These are phyloP conservation scores for Hermaeophaga mercurialis DNA, from an alignment of 2,888 invertebrate species.

Conservation along the genomic window DNA sequence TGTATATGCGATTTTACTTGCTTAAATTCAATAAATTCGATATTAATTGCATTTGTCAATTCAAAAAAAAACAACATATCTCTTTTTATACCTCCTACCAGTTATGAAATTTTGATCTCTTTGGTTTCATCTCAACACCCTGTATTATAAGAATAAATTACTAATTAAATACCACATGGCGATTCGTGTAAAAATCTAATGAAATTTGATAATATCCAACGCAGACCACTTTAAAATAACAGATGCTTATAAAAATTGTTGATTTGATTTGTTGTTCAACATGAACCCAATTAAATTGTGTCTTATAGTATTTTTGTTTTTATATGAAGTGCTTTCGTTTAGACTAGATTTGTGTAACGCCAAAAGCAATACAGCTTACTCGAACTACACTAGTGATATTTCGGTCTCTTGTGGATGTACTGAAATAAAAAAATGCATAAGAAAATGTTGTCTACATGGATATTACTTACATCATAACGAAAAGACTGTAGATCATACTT, in stretches of 20 bases:
- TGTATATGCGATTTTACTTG: too few species aligned
- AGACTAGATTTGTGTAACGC: constrained; percentile 10
- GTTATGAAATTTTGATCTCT: too few species aligned
- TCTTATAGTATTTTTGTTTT: not conserved
- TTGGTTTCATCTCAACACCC: too few species aligned
- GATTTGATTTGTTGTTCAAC: not conserved
- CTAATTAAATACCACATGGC: too few species aligned
- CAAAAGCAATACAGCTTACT: constrained; percentile 6
- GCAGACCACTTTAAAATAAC: constrained; percentile 1
- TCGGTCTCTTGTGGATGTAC: constrained; percentile 34
- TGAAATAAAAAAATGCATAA: constrained; percentile 27
- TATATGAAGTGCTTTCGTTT: not conserved
- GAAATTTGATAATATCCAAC: not conserved
- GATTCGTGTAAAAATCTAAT: not conserved
- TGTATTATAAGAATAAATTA: too few species aligned
- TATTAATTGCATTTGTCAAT: too few species aligned
- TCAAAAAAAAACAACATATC: too few species aligned
- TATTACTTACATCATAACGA: constrained; percentile 30
- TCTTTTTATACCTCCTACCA: too few species aligned
- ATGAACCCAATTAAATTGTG: not conserved
- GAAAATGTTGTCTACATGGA: constrained; percentile 41
- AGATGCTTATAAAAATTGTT: not conserved
- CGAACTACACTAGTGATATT: constrained; percentile 26
- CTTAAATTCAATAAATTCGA: too few species aligned
- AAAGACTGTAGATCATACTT: not conserved